phyloP scores from a whole-genome alignment of 2,797 vertebrate genomes.

The Lophotriccus pileatus region DNA sequence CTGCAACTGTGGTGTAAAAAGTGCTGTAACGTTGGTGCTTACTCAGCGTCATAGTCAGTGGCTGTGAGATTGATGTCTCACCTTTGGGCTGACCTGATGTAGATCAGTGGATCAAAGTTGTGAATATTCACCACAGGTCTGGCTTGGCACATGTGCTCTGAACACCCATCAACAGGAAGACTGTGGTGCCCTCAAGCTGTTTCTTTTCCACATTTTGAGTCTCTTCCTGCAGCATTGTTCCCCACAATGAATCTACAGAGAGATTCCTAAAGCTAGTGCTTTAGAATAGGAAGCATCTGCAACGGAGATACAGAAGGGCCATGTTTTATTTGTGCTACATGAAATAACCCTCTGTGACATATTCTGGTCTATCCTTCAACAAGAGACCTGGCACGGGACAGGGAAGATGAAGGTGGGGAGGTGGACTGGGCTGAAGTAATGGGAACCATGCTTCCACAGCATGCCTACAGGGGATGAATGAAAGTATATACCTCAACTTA shows the following conservation, averaged over 20 bases:
- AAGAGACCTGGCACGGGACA: neutral
- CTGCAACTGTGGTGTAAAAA: neutral
- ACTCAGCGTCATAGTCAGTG: neutral
- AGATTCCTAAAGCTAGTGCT: neutral
- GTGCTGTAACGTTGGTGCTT: neutral
- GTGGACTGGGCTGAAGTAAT: conserved; percentile 2
- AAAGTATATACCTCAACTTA: conserved; percentile 29
- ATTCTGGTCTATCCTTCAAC: conserved; percentile 11
- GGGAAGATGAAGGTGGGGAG: neutral
- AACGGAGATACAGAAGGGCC: neutral
- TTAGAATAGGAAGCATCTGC: neutral
- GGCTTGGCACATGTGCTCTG: neutral
- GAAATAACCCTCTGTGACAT: neutral
- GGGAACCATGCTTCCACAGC: neutral
- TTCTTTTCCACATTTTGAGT: neutral
- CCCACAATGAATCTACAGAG: neutral
- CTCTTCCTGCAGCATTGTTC: neutral
- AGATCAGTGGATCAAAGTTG: neutral
- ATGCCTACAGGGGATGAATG: conserved; percentile 1
- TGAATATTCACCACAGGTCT: neutral
- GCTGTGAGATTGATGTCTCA: neutral
- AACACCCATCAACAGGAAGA: neutral
- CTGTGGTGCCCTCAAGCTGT: neutral
- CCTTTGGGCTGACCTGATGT: neutral
- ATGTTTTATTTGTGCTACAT: neutral